These are phyloP conservation scores for Oreochromis grahami DNA, from an alignment of 2,797 vertebrate species.

Conservation along the genomic window DNA sequence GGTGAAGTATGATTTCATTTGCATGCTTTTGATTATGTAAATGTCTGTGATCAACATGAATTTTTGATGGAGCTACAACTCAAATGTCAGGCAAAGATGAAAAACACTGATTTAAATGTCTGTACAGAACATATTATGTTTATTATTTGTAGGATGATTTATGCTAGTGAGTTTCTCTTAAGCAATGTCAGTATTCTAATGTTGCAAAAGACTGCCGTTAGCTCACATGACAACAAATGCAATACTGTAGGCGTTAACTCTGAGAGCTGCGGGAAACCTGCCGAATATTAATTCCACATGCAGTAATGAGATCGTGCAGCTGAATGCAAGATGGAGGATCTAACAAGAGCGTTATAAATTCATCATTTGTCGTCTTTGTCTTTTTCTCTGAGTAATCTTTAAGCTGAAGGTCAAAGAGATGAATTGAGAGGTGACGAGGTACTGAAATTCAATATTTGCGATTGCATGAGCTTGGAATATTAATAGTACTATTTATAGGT, in stretches of 20 bases:
- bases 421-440: not conserved
- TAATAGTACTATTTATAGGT: not conserved
- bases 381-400: conserved; percentile 18
- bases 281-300: conserved; percentile 38
- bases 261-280: conserved; percentile 24
- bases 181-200: not conserved
- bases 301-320: conserved; percentile 41
- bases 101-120: not conserved
- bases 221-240: not conserved
- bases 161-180: not conserved
- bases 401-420: conserved; percentile 39
- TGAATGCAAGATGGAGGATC: conserved; percentile 80
- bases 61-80: not conserved
- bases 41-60: not conserved
- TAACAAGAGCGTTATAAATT: conserved; percentile 8
- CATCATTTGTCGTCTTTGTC: not conserved
- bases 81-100: not conserved
- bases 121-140: not conserved
- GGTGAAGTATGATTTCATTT: conserved; percentile 73
- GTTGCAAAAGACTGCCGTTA: not conserved
- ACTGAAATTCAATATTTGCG: not conserved
- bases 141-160: not conserved
- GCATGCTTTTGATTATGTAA: conserved; percentile 78
- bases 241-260: not conserved
- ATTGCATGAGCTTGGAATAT: not conserved